These are phyloP conservation scores for Tenebrosternarchus preto DNA, from an alignment of 2,113 vertebrate genomes.

Conservation along the genomic window DNA sequence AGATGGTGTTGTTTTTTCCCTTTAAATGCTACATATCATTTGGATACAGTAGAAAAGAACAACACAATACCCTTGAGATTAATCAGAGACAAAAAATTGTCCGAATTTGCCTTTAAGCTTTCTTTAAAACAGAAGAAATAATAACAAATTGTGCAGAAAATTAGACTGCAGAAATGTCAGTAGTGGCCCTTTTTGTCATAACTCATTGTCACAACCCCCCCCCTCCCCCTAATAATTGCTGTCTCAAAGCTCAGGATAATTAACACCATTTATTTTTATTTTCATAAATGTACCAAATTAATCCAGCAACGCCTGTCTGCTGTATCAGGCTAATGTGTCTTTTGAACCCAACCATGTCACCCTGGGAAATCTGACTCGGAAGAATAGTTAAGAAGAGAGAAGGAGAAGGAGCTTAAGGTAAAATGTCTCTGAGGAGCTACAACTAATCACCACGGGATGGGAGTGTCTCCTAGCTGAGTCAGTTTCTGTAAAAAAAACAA, in stretches of 20 bases:
- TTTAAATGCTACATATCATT: no score
- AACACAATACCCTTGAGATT: no score
- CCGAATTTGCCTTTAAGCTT: no score
- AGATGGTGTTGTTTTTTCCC: no score
- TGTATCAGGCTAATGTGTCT: neutral
- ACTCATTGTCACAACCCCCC: neutral
- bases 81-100: no score
- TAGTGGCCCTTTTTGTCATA: neutral
- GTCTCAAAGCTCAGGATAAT: neutral
- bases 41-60: no score
- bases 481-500: slow-evolving; percentile 24
- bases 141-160: neutral
- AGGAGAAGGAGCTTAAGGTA: neutral
- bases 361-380: neutral
- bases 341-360: neutral
- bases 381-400: neutral
- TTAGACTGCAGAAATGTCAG: neutral
- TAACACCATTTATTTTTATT: slow-evolving; percentile 20
- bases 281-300: slow-evolving; percentile 9
- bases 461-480: slow-evolving; percentile 18
- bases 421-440: slow-evolving; percentile 15
- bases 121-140: no score
- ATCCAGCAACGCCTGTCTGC: neutral
- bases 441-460: slow-evolving; percentile 25
- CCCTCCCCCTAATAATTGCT: no score